Percentiles rank a stretch among this genome's conserved stretches.
Evolutionary conservation across 2,113 vertebrate genomes (phyloP).

Genomic region (Leucopternis melanops): DNA sequence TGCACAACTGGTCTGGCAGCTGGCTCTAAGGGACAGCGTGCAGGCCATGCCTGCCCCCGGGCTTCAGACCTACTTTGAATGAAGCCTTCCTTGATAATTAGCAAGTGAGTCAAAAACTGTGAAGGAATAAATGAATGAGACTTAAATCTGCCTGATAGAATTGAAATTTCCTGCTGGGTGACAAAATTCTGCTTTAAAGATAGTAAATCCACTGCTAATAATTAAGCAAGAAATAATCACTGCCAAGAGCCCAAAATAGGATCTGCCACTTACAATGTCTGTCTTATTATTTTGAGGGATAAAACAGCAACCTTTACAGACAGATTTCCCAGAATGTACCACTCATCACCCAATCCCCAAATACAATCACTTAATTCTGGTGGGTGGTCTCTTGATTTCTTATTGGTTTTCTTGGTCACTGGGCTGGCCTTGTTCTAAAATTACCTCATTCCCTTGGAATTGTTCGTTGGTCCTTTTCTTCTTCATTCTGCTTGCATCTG

Average conservation of each 20-base stretch:
- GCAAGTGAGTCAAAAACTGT: neutral
- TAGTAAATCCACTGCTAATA: conserved; percentile 20
- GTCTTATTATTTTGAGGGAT: neutral
- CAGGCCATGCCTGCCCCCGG: neutral
- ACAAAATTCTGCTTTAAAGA: conserved; percentile 39
- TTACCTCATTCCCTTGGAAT: neutral
- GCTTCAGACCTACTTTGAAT: neutral
- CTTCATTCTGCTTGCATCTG: neutral
- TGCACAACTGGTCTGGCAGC: neutral
- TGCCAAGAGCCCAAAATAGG: neutral
- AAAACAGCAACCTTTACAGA: neutral
- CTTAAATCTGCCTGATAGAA: conserved; percentile 11
- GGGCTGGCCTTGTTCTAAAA: neutral
- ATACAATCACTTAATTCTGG: neutral
- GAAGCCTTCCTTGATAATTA: neutral
- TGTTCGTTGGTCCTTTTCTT: neutral
- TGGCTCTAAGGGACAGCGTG: neutral
- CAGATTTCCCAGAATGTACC: neutral
- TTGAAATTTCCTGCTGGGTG: conserved; percentile 26
- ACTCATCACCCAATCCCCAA: neutral
- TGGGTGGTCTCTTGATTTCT: neutral
- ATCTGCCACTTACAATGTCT: neutral
- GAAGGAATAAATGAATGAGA: neutral
- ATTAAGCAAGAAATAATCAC: conserved; percentile 9
- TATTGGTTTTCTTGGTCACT: neutral